These are phyloP conservation scores for Pammene aurita DNA, from an alignment of 2,888 invertebrate species.

Conservation along the genomic window DNA sequence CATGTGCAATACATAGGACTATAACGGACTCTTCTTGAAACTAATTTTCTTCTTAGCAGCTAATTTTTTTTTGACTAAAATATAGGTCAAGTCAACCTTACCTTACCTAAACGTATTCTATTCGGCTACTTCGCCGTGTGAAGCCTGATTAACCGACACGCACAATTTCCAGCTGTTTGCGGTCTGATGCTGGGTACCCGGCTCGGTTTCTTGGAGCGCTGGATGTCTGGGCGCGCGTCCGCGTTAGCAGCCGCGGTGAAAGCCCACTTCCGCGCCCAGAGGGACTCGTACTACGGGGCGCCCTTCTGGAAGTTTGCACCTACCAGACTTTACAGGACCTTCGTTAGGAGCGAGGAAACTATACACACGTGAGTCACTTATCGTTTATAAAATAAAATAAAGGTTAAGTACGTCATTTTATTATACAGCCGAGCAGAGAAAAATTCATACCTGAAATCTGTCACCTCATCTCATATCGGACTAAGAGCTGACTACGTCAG, in stretches of 20 bases:
- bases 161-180: constrained; percentile 84
- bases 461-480: no score
- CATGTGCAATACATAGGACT: no score
- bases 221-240: constrained; percentile 84
- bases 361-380: constrained; percentile 87
- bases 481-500: no score
- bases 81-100: no score
- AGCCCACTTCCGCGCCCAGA: constrained; percentile 89
- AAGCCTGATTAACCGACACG: neutral
- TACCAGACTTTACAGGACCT: constrained; percentile 87
- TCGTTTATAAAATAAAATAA: neutral
- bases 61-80: no score
- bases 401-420: neutral
- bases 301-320: constrained; percentile 92
- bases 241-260: constrained; percentile 89
- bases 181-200: constrained; percentile 90
- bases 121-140: neutral
- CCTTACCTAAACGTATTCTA: neutral
- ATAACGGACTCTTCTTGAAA: no score
- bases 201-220: constrained; percentile 87
- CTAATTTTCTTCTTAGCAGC: no score
- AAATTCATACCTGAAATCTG: no score
- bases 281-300: constrained; percentile 92
- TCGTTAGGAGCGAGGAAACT: constrained; percentile 89
- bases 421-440: no score